phyloP scores from a whole-genome alignment of 2,113 vertebrate species.

The Leptosomus discolor region DNA sequence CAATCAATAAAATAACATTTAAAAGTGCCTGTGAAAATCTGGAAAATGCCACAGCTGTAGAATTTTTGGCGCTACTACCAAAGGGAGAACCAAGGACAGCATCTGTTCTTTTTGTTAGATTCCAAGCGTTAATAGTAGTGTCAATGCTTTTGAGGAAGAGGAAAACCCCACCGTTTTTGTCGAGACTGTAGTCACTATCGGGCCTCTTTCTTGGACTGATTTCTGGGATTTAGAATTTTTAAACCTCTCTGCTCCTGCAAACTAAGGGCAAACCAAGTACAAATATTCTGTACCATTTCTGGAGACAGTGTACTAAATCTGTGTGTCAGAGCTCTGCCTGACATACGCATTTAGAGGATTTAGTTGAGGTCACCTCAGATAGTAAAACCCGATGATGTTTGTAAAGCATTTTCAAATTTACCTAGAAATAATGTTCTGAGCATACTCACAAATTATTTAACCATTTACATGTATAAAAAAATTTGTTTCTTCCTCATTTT shows the following conservation, averaged over 20 bases:
- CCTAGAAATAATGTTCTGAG: background rate
- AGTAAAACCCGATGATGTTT: background rate
- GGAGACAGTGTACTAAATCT: background rate
- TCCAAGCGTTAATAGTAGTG: background rate
- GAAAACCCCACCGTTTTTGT: background rate
- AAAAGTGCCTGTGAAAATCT: background rate
- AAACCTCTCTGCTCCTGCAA: background rate
- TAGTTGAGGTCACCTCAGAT: background rate
- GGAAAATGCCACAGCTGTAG: background rate
- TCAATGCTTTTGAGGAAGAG: background rate
- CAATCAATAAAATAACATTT: background rate
- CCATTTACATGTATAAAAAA: background rate
- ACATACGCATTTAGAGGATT: background rate
- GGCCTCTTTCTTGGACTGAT: background rate
- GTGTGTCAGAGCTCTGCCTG: background rate
- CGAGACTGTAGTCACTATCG: fast-evolving
- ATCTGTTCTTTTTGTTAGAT: background rate
- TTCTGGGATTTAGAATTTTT: background rate
- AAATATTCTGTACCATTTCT: background rate
- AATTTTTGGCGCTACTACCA: background rate
- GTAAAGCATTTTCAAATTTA: background rate
- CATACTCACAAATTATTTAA: background rate
- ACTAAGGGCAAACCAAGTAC: background rate
- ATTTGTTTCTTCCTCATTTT: background rate
- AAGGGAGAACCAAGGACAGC: background rate